Percentiles rank a stretch among this genome's conserved stretches.
phyloP scores from a whole-genome alignment of 2,888 invertebrate species.

The Andricus curvator region DNA sequence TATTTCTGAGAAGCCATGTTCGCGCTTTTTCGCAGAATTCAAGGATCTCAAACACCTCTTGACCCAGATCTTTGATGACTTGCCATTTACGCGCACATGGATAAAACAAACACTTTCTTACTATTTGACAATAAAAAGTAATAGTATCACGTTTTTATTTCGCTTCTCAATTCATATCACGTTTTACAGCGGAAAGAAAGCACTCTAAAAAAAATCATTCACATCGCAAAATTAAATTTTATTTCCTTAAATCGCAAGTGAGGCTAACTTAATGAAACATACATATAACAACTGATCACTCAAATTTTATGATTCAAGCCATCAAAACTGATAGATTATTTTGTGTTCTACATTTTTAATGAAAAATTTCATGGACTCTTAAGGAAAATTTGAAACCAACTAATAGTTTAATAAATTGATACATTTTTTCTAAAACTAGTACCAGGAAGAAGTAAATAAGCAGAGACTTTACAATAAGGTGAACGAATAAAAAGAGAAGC shows the following conservation, averaged over 20 bases:
- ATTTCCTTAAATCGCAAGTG: no score
- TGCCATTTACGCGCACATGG: slow-evolving; percentile 44
- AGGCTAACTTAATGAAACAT: no score
- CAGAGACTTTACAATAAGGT: no score
- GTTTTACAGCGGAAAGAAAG: background rate
- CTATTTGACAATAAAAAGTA: slow-evolving; percentile 4
- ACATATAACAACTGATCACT: no score
- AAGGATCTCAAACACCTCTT: slow-evolving; percentile 75
- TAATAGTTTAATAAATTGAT: background rate
- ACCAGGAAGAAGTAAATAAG: no score
- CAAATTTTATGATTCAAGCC: no score
- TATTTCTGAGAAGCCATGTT: background rate
- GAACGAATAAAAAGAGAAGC: no score
- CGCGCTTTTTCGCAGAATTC: slow-evolving; percentile 57
- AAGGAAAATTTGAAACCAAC: no score
- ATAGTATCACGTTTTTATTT: background rate
- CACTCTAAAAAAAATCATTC: background rate
- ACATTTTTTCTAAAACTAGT: background rate
- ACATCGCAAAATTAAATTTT: background rate
- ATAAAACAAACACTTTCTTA: slow-evolving; percentile 14
- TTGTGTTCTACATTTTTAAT: no score
- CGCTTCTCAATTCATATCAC: background rate
- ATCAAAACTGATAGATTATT: no score
- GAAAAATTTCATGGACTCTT: background rate
- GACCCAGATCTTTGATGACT: slow-evolving; percentile 73